Percentiles rank a stretch among this genome's conserved stretches.
Conservation (phyloP, 2,113 vertebrate genomes). For the Chionomys nivalis region DNA sequence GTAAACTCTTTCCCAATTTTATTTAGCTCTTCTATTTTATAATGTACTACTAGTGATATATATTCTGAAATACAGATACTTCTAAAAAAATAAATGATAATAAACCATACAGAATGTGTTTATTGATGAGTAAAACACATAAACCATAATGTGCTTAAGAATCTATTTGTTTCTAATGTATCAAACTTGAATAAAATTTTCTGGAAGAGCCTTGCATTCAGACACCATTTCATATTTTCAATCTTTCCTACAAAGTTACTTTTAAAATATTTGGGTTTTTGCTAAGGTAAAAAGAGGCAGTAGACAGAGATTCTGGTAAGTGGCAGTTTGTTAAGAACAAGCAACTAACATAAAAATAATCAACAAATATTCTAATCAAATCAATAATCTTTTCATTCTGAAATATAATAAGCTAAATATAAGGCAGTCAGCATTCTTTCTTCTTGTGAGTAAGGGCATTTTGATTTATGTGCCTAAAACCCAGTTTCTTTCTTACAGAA, state of each 20-base stretch:
- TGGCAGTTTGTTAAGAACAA: not conserved
- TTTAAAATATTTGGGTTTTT: not conserved
- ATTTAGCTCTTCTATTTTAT: not conserved
- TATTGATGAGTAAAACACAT: not conserved
- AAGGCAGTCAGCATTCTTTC: not conserved
- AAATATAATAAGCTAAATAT: not conserved
- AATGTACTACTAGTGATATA: not conserved
- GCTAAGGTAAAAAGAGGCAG: not conserved
- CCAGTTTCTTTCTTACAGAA: not conserved
- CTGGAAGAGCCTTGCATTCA: not conserved
- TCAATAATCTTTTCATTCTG: not conserved
- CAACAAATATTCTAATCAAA: not conserved
- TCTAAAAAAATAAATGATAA: not conserved
- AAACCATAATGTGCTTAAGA: not conserved
- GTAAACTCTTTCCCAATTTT: not conserved
- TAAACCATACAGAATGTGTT: not conserved
- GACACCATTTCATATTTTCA: not conserved
- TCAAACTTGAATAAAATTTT: not conserved
- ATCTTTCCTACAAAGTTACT: not conserved
- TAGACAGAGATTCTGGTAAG: not conserved
- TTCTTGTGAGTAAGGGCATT: not conserved
- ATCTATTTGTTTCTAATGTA: not conserved
- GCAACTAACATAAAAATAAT: not conserved
- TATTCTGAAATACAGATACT: too few species aligned
- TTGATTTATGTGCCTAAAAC: not conserved